Base-by-base conservation (phyloP, 64 coral and sea anemone genomes). In the Trachythela sp. region DNA sequence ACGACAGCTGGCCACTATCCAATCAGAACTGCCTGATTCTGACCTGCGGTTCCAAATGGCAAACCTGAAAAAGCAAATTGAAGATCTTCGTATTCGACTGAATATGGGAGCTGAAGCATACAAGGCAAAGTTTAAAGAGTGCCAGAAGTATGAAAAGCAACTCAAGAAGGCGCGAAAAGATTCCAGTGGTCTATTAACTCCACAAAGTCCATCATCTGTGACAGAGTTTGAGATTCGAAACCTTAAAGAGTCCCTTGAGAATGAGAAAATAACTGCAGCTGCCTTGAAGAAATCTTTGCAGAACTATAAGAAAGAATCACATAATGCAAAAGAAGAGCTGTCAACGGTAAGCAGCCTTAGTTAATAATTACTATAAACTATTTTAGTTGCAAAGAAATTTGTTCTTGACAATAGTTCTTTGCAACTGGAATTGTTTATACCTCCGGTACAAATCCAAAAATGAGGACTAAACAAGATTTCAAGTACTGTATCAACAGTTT, bases 91-190 rank as follows among this genome's bases (percentile, higher is more conserved):
- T 3, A 86, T 94, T 30, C 91, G 95, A 13, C 85, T 98, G 2
- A 94, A 94, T 36, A 98, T 98, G 95, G 95, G 95, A 76, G 95
- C 93, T 2, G 95, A 98, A 58, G 95, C 93, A 32, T 98, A 91
- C 80, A 98, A 98, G 87, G 77, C 87, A 39, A 98, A 98, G 58
- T 98, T 98, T 59, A 85, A 94, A 70, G 95, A 98, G 71, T 98
- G 95, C 40, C 91, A 88, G 32, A 84, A 84, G 22, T 50, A 92
- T 15, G 41, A 98, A 24, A 86, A 39, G 36, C 89, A 98, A 38
- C 76, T 94, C 48, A 91, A 93, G 39, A 98, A 98, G 54, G 24
- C 33, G 11, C 68, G 29, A 35, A 72, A 72, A 72, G 33, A 31
- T 72, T 27, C 68, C 33, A 31, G 0, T 72, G 68, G 18, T 27